phyloP scores from a whole-genome alignment of 2,113 vertebrate genomes.

The Malaclemys terrapin region DNA sequence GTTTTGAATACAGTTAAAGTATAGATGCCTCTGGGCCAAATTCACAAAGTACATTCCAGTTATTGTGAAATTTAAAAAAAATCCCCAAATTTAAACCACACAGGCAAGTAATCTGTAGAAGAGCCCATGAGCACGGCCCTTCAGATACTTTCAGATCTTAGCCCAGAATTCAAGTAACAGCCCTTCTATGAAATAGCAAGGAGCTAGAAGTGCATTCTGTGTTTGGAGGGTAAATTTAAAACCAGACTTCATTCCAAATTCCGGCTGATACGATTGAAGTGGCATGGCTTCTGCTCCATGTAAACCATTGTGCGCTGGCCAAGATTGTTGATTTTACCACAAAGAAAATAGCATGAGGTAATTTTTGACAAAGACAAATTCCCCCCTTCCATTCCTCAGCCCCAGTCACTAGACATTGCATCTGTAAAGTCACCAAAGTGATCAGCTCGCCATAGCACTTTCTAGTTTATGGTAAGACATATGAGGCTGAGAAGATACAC shows the following conservation, averaged over 20 bases:
- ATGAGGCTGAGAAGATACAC: background rate
- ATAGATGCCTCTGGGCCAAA: background rate
- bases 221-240: background rate
- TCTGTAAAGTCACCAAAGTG: background rate
- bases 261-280: background rate
- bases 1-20: background rate
- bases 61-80: background rate
- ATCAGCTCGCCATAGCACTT: background rate
- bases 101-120: background rate
- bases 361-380: background rate
- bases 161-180: too few relatives aligned
- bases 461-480: background rate
- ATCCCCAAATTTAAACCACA: background rate
- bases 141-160: background rate
- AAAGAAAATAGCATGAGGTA: too few relatives aligned
- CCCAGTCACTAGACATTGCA: background rate
- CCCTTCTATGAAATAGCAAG: background rate
- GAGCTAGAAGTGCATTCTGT: background rate
- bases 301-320: rapidly evolving
- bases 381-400: background rate
- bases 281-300: background rate
- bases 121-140: background rate
- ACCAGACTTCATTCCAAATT: background rate
- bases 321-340: too few relatives aligned
- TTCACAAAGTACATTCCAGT: background rate